phyloP scores from a whole-genome alignment of 2,113 vertebrate species.

The Leptobrachium ailaonicum region DNA sequence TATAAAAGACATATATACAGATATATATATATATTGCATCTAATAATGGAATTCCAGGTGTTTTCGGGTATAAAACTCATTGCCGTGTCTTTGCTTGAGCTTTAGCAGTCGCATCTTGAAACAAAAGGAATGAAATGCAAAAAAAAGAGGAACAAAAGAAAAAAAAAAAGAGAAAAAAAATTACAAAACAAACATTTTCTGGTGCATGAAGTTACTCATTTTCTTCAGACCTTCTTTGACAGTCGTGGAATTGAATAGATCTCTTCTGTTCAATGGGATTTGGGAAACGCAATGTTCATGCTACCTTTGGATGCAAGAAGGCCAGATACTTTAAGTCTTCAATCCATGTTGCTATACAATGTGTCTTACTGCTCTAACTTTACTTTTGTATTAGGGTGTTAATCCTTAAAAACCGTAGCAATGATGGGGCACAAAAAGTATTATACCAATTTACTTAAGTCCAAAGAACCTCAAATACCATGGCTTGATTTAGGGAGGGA shows the following conservation, averaged over 20 bases:
- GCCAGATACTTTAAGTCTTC: slow-evolving; percentile 7
- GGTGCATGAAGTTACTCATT: slow-evolving; percentile 34
- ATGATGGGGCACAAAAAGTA: slow-evolving; percentile 2
- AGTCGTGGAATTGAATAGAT: slow-evolving; percentile 12
- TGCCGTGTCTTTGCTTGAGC: slow-evolving; percentile 38
- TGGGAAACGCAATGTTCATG: slow-evolving; percentile 13
- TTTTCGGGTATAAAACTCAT: slow-evolving; percentile 33
- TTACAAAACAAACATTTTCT: slow-evolving; percentile 16
- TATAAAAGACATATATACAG: slow-evolving; percentile 34
- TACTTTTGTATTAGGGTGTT: background rate
- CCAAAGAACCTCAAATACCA: background rate
- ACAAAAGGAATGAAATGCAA: slow-evolving; percentile 37
- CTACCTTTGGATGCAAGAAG: slow-evolving; percentile 16
- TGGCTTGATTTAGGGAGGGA: background rate
- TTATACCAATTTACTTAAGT: background rate
- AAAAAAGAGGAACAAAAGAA: slow-evolving; percentile 16
- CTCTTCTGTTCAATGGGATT: slow-evolving; percentile 1
- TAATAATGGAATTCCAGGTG: slow-evolving; percentile 38
- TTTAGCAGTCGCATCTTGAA: slow-evolving; percentile 38
- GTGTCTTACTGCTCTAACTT: background rate
- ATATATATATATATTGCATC: slow-evolving; percentile 42
- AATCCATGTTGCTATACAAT: slow-evolving; percentile 3
- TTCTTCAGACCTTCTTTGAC: slow-evolving; percentile 37
- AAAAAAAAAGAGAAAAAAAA: background rate
- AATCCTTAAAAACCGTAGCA: background rate